phyloP scores from a whole-genome alignment of 1,140 invertebrate species.

The Drosophila eugracilis region DNA sequence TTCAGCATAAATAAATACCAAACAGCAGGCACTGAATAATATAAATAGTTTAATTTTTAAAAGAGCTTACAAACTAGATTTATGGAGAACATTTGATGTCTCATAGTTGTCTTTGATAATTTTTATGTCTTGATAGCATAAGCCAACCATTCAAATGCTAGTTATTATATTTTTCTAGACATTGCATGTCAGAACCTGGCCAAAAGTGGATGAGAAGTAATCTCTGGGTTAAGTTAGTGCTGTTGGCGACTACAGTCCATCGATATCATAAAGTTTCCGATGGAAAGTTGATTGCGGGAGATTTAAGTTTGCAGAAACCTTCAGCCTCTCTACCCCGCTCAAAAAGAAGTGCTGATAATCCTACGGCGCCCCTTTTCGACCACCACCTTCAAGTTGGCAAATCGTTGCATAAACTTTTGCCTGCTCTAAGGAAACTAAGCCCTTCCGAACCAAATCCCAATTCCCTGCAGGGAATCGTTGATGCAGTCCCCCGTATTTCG shows the following conservation, averaged over 20 bases:
- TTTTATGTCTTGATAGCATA: not conserved
- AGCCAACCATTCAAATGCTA: too few species aligned
- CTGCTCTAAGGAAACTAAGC: constrained; percentile 1
- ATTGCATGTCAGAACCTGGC: too few species aligned
- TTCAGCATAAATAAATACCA: constrained; percentile 2
- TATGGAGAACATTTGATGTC: not conserved
- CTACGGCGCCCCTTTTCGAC: not conserved
- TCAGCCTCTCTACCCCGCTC: not conserved
- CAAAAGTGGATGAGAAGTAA: constrained; percentile 1
- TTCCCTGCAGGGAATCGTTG: not conserved
- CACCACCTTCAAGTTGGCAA: constrained; percentile 17
- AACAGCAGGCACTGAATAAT: not conserved
- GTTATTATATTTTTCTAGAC: too few species aligned
- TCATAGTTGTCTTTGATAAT: not conserved
- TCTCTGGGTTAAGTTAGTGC: constrained; percentile 19
- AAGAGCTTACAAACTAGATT: not conserved
- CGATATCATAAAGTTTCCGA: constrained; percentile 37
- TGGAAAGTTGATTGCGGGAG: constrained; percentile 35
- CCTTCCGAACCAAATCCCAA: not conserved
- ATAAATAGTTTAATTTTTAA: not conserved
- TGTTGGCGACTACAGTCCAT: constrained; percentile 9
- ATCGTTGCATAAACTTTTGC: constrained; percentile 41
- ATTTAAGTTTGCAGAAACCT: constrained; percentile 27
- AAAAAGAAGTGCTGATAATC: constrained; percentile 21
- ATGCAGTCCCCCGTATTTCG: not conserved